Conservation (phyloP, 1,140 invertebrate genomes). For the Drosophila repletoides region DNA sequence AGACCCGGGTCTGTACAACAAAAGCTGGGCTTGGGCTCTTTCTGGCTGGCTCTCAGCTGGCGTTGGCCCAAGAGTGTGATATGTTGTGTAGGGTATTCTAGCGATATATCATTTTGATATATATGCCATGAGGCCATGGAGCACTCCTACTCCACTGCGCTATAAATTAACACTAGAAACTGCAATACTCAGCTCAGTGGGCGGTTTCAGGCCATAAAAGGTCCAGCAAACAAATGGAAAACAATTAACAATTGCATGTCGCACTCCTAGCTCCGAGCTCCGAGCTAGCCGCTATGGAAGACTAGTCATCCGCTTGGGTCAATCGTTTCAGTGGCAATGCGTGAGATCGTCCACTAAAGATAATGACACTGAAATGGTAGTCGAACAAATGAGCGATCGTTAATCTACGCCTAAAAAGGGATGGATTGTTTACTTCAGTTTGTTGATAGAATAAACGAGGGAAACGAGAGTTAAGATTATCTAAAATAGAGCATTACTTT, state of each 20-base stretch:
- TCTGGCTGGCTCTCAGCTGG: background rate
- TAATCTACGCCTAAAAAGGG: constrained; percentile 69
- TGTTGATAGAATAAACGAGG: constrained; percentile 5
- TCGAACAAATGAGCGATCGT: constrained; percentile 69
- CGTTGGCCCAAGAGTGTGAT: constrained; percentile 56
- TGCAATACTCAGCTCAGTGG: constrained; percentile 38
- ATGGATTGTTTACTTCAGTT: constrained; percentile 25
- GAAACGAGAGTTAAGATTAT: background rate
- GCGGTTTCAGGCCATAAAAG: constrained; percentile 62
- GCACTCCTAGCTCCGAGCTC: constrained; percentile 30
- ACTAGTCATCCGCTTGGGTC: too few relatives aligned
- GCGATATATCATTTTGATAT: constrained; percentile 68
- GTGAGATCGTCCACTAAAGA: constrained; percentile 54
- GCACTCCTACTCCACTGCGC: constrained; percentile 26
- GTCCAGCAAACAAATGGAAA: constrained; percentile 56
- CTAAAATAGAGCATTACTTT: too few relatives aligned
- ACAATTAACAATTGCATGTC: constrained; percentile 66
- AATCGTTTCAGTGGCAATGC: constrained; percentile 45
- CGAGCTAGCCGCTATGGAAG: constrained; percentile 8
- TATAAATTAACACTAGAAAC: constrained; percentile 71
- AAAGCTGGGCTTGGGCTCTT: constrained; percentile 31
- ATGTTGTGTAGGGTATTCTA: constrained; percentile 33
- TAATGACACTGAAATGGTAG: constrained; percentile 49
- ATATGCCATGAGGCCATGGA: constrained; percentile 39
- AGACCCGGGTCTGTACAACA: background rate